Percentiles rank a stretch among this genome's conserved stretches.
These are phyloP conservation scores for Tethya wilhelma DNA, from an alignment of 37 sponge, comb jelly and placozoan species.

Conservation along the genomic window DNA sequence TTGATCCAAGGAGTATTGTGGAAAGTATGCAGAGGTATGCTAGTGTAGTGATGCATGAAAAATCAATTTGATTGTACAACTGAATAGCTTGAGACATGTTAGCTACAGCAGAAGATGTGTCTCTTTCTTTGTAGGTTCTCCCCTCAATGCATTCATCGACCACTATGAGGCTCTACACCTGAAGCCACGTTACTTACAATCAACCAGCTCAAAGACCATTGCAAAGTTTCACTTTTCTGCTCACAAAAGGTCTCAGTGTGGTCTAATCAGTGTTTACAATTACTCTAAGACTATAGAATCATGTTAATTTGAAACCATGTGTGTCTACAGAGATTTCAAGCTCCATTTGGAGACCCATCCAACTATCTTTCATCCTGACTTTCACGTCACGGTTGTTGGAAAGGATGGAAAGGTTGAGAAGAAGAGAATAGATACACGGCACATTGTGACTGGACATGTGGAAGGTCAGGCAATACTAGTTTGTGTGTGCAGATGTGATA, in stretches of 20 bases:
- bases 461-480: conserved; percentile 13
- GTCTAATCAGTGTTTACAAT: neutral
- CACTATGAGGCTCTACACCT: conserved; percentile 29
- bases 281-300: neutral
- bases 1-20: no score
- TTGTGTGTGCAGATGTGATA: neutral
- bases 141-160: conserved; percentile 36
- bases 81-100: neutral
- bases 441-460: conserved; percentile 37
- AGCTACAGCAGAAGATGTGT: neutral
- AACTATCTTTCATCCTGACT: conserved; percentile 42
- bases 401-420: neutral
- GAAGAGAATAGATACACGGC: conserved; percentile 9
- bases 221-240: conserved; percentile 39
- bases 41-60: neutral
- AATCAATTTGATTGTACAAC: neutral
- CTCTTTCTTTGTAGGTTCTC: conserved; percentile 53
- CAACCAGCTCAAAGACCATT: neutral
- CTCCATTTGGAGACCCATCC: conserved; percentile 36
- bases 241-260: conserved; percentile 40
- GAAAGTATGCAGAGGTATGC: no score
- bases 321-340: conserved; percentile 26
- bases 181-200: neutral
- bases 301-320: neutral
- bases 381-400: conserved; percentile 9